Conservation (phyloP, 2,888 invertebrate genomes). For the Portevinia maculata region DNA sequence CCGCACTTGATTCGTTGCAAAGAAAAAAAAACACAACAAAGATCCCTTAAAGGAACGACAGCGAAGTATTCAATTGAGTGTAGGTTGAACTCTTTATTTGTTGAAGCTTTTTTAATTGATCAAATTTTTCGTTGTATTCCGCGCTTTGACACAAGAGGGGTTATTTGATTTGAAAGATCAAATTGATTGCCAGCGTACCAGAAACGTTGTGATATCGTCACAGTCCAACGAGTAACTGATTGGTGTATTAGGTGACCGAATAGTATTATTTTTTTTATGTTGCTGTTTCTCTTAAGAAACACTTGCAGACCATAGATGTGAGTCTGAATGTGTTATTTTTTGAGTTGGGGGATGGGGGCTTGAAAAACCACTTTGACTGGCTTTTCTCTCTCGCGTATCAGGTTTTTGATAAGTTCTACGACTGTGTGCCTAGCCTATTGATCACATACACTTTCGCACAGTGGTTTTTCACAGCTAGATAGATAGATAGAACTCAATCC, state of each 20-base stretch:
- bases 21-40: background rate
- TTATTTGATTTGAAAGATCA: constrained; percentile 27
- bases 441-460: constrained; percentile 15
- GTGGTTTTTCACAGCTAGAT: background rate
- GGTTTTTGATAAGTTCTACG: constrained; percentile 52
- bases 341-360: constrained; percentile 47
- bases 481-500: constrained; percentile 21
- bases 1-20: constrained; percentile 23
- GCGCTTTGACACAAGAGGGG: constrained; percentile 12
- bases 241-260: constrained; percentile 63
- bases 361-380: constrained; percentile 52
- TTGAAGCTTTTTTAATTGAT: constrained; percentile 36
- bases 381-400: constrained; percentile 60
- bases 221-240: constrained; percentile 69
- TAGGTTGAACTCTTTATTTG: constrained; percentile 48
- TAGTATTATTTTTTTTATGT: constrained; percentile 31
- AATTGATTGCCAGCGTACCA: constrained; percentile 36
- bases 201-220: constrained; percentile 71
- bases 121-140: constrained; percentile 15
- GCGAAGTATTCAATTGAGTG: constrained; percentile 7
- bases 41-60: constrained; percentile 56
- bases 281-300: constrained; percentile 37
- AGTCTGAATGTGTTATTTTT: constrained; percentile 23
- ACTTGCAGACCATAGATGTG: constrained; percentile 47
- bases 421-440: constrained; percentile 34